Evolutionary conservation across 2,888 invertebrate genomes (phyloP).

Genomic region (Drosophila niveifrons): DNA sequence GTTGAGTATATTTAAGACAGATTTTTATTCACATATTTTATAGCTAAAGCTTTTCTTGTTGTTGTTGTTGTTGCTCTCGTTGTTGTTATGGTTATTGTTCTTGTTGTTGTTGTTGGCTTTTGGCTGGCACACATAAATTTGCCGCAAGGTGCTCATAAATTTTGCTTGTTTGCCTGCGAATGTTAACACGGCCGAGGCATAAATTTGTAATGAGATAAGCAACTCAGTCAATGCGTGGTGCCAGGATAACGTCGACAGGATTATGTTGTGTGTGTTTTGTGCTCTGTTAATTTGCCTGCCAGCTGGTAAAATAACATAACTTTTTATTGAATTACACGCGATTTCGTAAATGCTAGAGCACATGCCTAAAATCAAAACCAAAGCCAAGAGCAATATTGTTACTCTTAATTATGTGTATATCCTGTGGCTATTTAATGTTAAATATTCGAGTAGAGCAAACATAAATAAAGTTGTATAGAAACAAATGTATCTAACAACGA

Average conservation of each 20-base stretch:
- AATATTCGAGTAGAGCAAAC: not conserved
- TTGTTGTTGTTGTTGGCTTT: conserved; percentile 31
- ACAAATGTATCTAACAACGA: not conserved
- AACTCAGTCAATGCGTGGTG: conserved; percentile 39
- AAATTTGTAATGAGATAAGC: conserved; percentile 64
- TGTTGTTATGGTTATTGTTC: conserved; percentile 21
- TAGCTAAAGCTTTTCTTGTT: conserved; percentile 4
- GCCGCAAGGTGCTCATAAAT: conserved; percentile 66
- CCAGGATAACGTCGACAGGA: conserved; percentile 39
- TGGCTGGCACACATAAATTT: conserved; percentile 58
- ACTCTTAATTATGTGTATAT: not conserved
- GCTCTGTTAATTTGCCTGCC: conserved; percentile 29
- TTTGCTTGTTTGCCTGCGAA: conserved; percentile 31
- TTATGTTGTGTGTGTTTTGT: conserved; percentile 17
- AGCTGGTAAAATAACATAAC: conserved; percentile 35
- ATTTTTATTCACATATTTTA: conserved; percentile 31
- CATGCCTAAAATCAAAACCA: conserved; percentile 1
- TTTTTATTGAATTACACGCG: conserved; percentile 42
- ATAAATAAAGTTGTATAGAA: no score
- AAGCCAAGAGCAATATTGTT: not conserved
- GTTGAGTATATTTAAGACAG: conserved; percentile 32
- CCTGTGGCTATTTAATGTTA: not conserved
- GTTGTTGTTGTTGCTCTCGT: conserved; percentile 10
- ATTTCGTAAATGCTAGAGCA: not conserved
- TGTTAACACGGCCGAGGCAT: conserved; percentile 44